Conservation (phyloP, 2,797 vertebrate species). For the Oryzias dopingdopingensis region DNA sequence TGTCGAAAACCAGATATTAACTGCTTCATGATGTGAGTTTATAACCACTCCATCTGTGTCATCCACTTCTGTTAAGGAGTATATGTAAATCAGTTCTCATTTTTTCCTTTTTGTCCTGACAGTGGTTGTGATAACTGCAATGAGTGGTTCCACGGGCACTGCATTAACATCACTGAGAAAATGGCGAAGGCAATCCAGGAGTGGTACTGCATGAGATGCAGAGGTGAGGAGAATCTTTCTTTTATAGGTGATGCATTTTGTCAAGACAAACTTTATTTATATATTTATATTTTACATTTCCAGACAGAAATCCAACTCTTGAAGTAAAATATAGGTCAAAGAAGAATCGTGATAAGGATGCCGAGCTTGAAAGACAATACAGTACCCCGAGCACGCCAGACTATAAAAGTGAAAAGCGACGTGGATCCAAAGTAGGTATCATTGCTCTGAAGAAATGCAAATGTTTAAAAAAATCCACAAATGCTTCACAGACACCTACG, state of each 20-base stretch:
- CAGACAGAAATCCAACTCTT: slow-evolving; percentile 82
- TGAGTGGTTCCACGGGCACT: slow-evolving; percentile 95
- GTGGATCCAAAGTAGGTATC: slow-evolving; percentile 77
- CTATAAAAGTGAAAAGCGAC: slow-evolving; percentile 77
- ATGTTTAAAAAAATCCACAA: neutral
- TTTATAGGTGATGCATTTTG: neutral
- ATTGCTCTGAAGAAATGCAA: neutral
- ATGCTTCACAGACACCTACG: neutral
- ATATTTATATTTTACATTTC: neutral
- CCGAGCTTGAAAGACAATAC: slow-evolving; percentile 76
- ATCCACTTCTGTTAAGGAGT: neutral
- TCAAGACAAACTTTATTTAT: too few relatives aligned
- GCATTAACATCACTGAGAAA: slow-evolving; percentile 93
- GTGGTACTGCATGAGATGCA: slow-evolving; percentile 92
- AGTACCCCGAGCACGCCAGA: slow-evolving; percentile 77
- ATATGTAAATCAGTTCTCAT: neutral
- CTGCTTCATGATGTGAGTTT: slow-evolving; percentile 93
- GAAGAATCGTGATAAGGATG: slow-evolving; percentile 82
- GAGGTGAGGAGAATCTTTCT: slow-evolving; percentile 67
- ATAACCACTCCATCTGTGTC: neutral
- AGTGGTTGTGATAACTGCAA: slow-evolving; percentile 95
- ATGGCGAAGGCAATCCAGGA: slow-evolving; percentile 91
- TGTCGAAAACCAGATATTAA: slow-evolving; percentile 93
- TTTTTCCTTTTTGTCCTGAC: slow-evolving; percentile 5
- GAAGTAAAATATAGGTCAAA: slow-evolving; percentile 90